Evolutionary conservation across 2,113 vertebrate species (phyloP).

Genomic region (Ardeotis arabs): DNA sequence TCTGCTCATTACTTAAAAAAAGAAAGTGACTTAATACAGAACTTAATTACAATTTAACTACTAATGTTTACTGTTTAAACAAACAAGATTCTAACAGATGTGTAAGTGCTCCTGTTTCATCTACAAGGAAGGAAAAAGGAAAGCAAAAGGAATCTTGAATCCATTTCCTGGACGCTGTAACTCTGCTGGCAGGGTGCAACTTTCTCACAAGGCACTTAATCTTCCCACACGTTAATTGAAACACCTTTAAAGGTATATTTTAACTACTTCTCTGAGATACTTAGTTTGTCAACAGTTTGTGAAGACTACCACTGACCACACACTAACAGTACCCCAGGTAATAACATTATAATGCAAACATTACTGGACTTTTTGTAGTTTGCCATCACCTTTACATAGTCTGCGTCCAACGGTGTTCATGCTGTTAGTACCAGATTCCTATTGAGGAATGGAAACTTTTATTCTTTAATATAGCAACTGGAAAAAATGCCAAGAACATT

Average conservation of each 20-base stretch:
- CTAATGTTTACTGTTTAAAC: background rate
- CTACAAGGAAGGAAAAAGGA: background rate
- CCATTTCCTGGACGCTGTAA: background rate
- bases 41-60: background rate
- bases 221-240: background rate
- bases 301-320: background rate
- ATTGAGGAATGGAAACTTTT: slow-evolving; percentile 1
- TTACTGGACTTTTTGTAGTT: background rate
- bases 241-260: background rate
- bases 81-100: background rate
- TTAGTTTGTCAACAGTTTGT: background rate
- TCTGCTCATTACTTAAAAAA: background rate
- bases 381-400: slow-evolving; percentile 23
- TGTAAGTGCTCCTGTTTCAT: background rate
- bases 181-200: background rate
- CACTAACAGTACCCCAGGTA: background rate
- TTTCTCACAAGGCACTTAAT: background rate
- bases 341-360: background rate
- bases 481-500: background rate
- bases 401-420: background rate
- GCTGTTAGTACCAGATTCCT: background rate
- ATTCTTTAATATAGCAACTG: background rate
- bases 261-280: background rate
- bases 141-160: background rate
- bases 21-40: background rate